Conservation (phyloP, 2,797 vertebrate genomes). For the Alauda arvensis region DNA sequence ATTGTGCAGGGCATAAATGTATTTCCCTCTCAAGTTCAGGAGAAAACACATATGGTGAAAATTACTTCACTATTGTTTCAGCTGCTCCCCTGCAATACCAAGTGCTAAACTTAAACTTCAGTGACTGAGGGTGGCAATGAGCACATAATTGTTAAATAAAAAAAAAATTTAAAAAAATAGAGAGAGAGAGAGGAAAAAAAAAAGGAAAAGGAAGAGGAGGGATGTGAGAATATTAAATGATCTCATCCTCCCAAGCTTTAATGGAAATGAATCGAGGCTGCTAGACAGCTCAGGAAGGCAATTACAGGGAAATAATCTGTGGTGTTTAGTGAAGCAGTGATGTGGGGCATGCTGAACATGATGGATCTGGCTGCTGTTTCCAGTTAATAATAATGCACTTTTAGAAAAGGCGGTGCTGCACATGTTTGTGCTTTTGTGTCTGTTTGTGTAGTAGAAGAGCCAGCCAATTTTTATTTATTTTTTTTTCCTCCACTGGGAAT, state of each 20-base stretch:
- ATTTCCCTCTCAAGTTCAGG: not conserved
- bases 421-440: constrained; percentile 21
- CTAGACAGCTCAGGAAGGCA: constrained; percentile 60
- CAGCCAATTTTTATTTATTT: not conserved
- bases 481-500: not conserved
- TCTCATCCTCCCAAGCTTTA: constrained; percentile 40
- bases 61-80: not conserved
- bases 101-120: not conserved
- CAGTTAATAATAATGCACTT: constrained; percentile 56
- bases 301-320: constrained; percentile 66
- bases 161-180: not conserved
- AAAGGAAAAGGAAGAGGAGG: not conserved
- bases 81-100: not conserved
- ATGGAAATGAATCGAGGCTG: constrained; percentile 58
- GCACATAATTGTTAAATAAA: not conserved
- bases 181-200: not conserved
- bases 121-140: not conserved
- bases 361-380: constrained; percentile 59
- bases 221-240: constrained; percentile 18
- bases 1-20: not conserved
- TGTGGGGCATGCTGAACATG: constrained; percentile 61
- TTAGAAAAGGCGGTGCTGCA: constrained; percentile 14
- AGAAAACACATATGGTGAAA: not conserved
- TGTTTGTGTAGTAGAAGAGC: not conserved
- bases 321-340: constrained; percentile 57